These are phyloP conservation scores for Oceanodroma leucorhoa DNA, from an alignment of 2,797 vertebrate species.

Conservation along the genomic window DNA sequence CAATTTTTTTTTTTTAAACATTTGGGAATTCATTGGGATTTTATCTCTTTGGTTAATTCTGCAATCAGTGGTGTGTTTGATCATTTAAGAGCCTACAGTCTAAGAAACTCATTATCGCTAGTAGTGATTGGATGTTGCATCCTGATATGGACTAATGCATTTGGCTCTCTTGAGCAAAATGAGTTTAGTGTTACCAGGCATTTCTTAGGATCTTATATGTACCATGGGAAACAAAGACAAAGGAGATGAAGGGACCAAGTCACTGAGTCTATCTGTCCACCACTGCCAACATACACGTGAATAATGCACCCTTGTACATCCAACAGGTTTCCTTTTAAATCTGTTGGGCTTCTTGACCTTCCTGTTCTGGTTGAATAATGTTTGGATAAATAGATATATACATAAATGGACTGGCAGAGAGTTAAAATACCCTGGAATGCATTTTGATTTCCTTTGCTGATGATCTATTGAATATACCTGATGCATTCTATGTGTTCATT, in stretches of 20 bases:
- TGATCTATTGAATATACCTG: conserved; percentile 51
- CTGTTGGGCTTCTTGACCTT: not conserved
- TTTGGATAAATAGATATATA: conserved; percentile 13
- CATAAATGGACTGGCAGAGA: conserved; percentile 10
- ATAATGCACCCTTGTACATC: not conserved
- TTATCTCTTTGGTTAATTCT: not conserved
- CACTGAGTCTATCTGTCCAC: not conserved
- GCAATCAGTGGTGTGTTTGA: not conserved
- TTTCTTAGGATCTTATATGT: not conserved
- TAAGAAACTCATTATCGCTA: not conserved
- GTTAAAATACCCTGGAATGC: not conserved
- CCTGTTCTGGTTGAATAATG: conserved; percentile 3
- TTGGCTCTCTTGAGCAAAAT: not conserved
- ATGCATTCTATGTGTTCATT: conserved; percentile 45
- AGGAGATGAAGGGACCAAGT: not conserved
- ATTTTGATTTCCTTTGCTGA: conserved; percentile 38
- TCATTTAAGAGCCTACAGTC: not conserved
- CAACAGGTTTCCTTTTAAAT: not conserved
- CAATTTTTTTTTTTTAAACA: not conserved
- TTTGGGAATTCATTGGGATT: not conserved
- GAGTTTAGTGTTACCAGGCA: not conserved
- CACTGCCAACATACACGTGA: not conserved
- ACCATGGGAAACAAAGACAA: not conserved
- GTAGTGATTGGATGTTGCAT: not conserved
- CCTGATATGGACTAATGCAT: not conserved